A percentile compares a stretch with the other conserved stretches of the same genome.
Evolutionary conservation across 2,888 invertebrate genomes (phyloP).

Genomic region (Sarcophaga variegata): DNA sequence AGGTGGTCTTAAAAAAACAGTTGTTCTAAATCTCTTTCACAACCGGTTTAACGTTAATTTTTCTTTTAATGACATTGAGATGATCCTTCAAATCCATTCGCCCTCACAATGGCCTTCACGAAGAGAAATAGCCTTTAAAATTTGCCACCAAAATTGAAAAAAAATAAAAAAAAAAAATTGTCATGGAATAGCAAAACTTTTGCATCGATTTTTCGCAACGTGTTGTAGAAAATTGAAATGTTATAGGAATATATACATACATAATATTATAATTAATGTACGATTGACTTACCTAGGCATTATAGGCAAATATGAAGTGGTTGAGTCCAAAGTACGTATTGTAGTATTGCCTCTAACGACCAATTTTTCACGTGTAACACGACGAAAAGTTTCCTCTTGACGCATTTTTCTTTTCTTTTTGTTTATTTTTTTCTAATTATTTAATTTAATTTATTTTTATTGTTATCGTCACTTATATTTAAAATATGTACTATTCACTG

Average conservation of each 20-base stretch:
- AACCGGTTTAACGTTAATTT: slow-evolving; percentile 14
- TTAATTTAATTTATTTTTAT: slow-evolving; percentile 42
- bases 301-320: slow-evolving; percentile 81
- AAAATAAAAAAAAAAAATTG: neutral
- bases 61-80: slow-evolving; percentile 20
- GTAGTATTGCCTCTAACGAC: slow-evolving; percentile 81
- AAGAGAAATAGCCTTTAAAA: slow-evolving; percentile 9
- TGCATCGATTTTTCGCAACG: slow-evolving; percentile 65
- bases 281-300: slow-evolving; percentile 76
- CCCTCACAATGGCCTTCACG: slow-evolving; percentile 43
- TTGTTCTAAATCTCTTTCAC: neutral
- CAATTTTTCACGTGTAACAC: slow-evolving; percentile 81
- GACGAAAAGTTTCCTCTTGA: slow-evolving; percentile 80
- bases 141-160: slow-evolving; percentile 36
- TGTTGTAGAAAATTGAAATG: neutral
- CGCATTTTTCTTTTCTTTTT: slow-evolving; percentile 74
- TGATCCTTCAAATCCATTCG: neutral
- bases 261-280: neutral
- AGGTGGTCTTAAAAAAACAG: neutral
- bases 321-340: slow-evolving; percentile 81
- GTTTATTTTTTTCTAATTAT: slow-evolving; percentile 60
- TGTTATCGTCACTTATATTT: neutral
- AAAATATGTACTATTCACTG: slow-evolving; percentile 30
- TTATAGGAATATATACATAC: neutral
- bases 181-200: neutral